Evolutionary conservation across 1,140 invertebrate genomes (phyloP), one percentile per base, ranked within the genome.

Genomic region (Lordiphosa stackelbergi): DNA sequence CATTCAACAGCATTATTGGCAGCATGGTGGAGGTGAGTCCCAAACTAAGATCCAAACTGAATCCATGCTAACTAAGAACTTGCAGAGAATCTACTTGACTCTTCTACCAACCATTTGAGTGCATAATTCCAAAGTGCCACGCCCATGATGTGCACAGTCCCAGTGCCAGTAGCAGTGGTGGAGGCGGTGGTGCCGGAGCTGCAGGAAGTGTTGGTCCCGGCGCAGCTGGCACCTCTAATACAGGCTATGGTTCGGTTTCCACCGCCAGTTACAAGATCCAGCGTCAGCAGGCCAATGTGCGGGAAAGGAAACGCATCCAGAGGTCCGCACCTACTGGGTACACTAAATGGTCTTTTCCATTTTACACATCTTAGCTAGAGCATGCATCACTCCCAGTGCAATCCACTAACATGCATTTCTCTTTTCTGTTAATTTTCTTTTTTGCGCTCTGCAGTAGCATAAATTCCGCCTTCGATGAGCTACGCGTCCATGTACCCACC

Each of bases 391-490:
- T 31, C 1, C 13, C 24, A 22, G 4, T 55, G 31, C 36, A 38
- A 31, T 8, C 12, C 10, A 53, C 78, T 85, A 74, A 85, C 43
- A 31, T 53, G 49, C 64, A 34, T 45, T 77, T 43, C 19, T 43
- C 31, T 19, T 19, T 19, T 19, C 3, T 19, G 19, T 19, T 19
- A 3, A 19, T 31, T 10, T 56, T 36, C 49, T 5, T 2, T 4
- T 5, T 83, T 73, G 69, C 85, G 60, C 58, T 53, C 89, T 92
- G 92, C 93, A 95, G 94, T 93, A 98, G 96, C 92, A 98, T 99
- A 90, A 99, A 99, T 93, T 96, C 96, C 88, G 97, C 97, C 87
- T 99, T 99, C 91, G 96, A 98, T 89, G 95, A 97, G 88, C 91
- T 97, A 66, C 91, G 96, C 47, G 93, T 95, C 54, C 96, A 98